Base-by-base conservation (phyloP, 1,140 invertebrate species). In the Centruroides sculpturatus region DNA sequence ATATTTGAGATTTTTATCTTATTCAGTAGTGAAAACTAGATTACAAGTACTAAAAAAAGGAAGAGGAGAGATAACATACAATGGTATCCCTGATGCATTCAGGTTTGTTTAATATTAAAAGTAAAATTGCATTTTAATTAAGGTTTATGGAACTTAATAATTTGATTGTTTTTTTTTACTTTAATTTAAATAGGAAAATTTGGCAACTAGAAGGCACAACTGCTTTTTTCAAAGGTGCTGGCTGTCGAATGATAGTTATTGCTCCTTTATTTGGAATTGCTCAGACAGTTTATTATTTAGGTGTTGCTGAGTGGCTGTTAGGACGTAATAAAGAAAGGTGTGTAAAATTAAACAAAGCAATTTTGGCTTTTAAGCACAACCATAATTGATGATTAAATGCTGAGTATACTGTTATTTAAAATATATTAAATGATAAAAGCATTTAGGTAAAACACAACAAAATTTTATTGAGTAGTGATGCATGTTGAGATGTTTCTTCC, bases 201-300 rank as follows among this genome's bases (percentile, higher is more conserved):
- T 72, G 92, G 66, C 85, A 82, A 69, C 79, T 92, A 67, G 97
- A 99, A 81, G 96, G 96, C 47, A 80, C 84, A 5, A 83, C 77
- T 12, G 96, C 96, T 34, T 96, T 99, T 73, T 97, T 99, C 76
- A 99, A 99, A 77, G 97, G 97, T 52, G 96, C 92, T 2, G 84
- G 86, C 5, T 98, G 93, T 73, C 82, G 97, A 69, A 92, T 98
- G 85, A 94, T 99, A 65, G 97, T 98, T 0, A 98, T 99, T 71
- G 95, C 95, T 7, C 95, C 95, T 4, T 73, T 99, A 48, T 99
- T 99, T 77, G 97, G 96, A 66, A 99, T 99, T 64, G 97, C 97
- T 9, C 97, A 99, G 80, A 95, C 87, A 10, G 89, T 99, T 4
- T 99, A 99, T 73, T 99, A 88, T 75, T 80, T 99, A 66, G 96